Percentiles rank a stretch among this genome's conserved stretches.
Conservation (phyloP, 1,140 invertebrate genomes). For the Bombus cullumanus region DNA sequence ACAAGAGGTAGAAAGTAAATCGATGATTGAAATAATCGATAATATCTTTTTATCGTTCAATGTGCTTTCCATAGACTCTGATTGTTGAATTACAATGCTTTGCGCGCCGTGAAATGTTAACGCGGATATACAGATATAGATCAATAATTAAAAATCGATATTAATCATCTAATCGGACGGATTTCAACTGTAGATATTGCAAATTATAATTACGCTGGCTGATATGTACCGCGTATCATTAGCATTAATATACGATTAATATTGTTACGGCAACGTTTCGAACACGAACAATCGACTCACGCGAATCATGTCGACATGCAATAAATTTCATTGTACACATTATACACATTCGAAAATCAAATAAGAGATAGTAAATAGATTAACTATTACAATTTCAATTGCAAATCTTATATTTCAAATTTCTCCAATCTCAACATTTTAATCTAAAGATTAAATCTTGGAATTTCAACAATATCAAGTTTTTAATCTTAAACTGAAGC, state of each 20-base stretch:
- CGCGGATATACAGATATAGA: background rate
- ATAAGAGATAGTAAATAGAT: background rate
- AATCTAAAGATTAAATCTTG: too few relatives aligned
- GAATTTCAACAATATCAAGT: too few relatives aligned
- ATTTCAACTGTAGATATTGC: background rate
- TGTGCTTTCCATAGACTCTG: too few relatives aligned
- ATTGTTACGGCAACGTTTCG: conserved; percentile 7
- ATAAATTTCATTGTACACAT: background rate
- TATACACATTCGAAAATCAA: background rate
- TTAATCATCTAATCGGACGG: background rate
- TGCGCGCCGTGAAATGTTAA: background rate
- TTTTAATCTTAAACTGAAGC: background rate
- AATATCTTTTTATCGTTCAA: background rate
- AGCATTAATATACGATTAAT: conserved; percentile 3
- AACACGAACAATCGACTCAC: too few relatives aligned
- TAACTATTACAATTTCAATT: background rate
- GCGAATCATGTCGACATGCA: background rate
- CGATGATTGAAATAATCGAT: background rate
- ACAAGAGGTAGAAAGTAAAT: background rate
- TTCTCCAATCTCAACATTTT: too few relatives aligned
- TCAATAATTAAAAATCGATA: conserved; percentile 34
- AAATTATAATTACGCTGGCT: conserved; percentile 5
- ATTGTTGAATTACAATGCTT: background rate
- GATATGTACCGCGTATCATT: conserved; percentile 12
- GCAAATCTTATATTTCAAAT: background rate